Percentiles rank a stretch among this genome's conserved stretches.
These are phyloP conservation scores for Fistularia tabacaria DNA, from an alignment of 2,797 vertebrate species.

Conservation along the genomic window DNA sequence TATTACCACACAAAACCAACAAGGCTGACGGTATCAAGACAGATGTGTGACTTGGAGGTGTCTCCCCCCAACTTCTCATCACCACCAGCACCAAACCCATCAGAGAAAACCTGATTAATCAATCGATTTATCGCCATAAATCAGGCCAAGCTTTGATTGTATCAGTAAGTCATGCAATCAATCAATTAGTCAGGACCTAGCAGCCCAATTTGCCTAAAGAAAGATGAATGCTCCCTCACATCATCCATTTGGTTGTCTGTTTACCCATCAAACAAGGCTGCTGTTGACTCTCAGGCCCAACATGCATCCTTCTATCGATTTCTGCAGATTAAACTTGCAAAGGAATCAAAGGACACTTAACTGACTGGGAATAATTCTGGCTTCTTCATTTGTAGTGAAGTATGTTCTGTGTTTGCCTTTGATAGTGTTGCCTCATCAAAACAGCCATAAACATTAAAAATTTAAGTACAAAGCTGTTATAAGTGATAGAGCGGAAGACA, in stretches of 20 bases:
- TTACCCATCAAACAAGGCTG: slow-evolving; percentile 70
- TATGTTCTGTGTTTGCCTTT: slow-evolving; percentile 37
- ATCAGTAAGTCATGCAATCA: slow-evolving; percentile 72
- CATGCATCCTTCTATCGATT: slow-evolving; percentile 64
- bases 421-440: slow-evolving; percentile 44
- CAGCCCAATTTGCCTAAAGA: slow-evolving; percentile 70
- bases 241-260: slow-evolving; percentile 68
- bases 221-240: slow-evolving; percentile 69
- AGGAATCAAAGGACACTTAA: slow-evolving; percentile 68
- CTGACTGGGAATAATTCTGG: slow-evolving; percentile 59
- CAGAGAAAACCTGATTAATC: slow-evolving; percentile 69
- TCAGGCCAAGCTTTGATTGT: slow-evolving; percentile 74
- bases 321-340: slow-evolving; percentile 66
- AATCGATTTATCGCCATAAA: slow-evolving; percentile 76
- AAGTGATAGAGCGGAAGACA: slow-evolving; percentile 17
- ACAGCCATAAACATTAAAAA: slow-evolving; percentile 49
- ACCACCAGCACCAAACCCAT: slow-evolving; percentile 39
- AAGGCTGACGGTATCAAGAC: slow-evolving; percentile 61
- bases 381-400: slow-evolving; percentile 50
- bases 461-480: slow-evolving; percentile 6
- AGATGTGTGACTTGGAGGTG: slow-evolving; percentile 63
- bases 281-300: slow-evolving; percentile 65
- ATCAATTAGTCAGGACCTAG: slow-evolving; percentile 70
- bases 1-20: slow-evolving; percentile 75
- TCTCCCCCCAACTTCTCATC: slow-evolving; percentile 31